Percentiles rank a stretch among this genome's conserved stretches.
phyloP scores from a whole-genome alignment of 1,140 invertebrate genomes.

The Euschistus heros region DNA sequence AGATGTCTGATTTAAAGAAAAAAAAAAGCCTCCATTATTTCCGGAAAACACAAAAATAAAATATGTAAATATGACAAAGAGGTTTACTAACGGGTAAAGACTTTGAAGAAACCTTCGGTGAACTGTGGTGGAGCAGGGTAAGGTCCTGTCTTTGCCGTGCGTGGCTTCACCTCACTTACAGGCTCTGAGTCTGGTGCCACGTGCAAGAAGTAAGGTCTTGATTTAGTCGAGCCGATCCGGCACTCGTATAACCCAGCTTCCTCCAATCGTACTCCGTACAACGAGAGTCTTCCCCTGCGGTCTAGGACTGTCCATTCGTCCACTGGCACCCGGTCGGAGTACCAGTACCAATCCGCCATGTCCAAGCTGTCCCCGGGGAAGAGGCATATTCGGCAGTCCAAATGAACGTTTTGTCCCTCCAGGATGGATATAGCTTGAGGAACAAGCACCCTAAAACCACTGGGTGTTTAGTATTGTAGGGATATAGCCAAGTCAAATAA shows the following conservation, averaged over 20 bases:
- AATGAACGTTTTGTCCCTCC: neutral
- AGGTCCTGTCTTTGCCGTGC: neutral
- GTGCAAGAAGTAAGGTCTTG: neutral
- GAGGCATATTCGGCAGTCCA: neutral
- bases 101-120: no score
- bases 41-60: no score
- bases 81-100: no score
- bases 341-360: neutral
- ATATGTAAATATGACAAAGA: no score
- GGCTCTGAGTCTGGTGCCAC: neutral
- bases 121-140: neutral
- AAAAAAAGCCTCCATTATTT: no score
- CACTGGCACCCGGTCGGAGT: neutral
- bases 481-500: no score
- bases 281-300: neutral
- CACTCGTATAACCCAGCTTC: neutral
- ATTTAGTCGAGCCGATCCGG: neutral
- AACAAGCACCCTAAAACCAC: neutral
- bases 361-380: neutral
- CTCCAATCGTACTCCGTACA: neutral
- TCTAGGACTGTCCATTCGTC: neutral
- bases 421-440: neutral
- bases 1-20: no score
- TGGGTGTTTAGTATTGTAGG: no score
- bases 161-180: neutral